Percentiles rank a stretch among this genome's conserved stretches.
Conservation (phyloP, 2,888 invertebrate genomes). For the Sesia bembeciformis region DNA sequence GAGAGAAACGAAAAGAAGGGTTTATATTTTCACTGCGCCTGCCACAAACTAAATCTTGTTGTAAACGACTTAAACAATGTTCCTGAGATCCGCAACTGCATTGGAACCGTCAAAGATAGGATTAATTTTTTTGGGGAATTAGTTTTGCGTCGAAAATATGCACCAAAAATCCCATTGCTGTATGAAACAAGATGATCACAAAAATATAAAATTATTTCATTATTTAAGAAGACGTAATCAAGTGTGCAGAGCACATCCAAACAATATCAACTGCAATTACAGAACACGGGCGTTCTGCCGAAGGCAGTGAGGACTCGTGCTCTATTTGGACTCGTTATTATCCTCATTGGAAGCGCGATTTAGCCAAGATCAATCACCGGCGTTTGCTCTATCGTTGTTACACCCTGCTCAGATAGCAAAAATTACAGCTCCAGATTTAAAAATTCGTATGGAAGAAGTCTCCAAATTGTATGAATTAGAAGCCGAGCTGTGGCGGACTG, state of each 20-base stretch:
- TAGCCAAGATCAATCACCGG: background rate
- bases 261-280: slow-evolving; percentile 1
- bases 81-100: slow-evolving; percentile 12
- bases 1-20: background rate
- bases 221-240: slow-evolving; percentile 3
- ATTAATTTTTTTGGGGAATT: slow-evolving; percentile 15
- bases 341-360: background rate
- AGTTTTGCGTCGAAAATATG: no score
- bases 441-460: background rate
- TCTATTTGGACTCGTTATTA: background rate
- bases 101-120: slow-evolving; percentile 13
- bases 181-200: no score
- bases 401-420: background rate
- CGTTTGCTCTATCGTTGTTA: background rate
- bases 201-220: no score
- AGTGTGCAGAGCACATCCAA: slow-evolving; percentile 5
- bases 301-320: background rate
- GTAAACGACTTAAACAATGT: slow-evolving; percentile 14
- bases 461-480: background rate
- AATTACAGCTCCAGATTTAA: background rate
- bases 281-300: slow-evolving; percentile 1
- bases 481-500: background rate
- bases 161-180: no score
- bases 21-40: slow-evolving; percentile 13
- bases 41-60: slow-evolving; percentile 16